Evolutionary conservation across 2,888 invertebrate species (phyloP).

Genomic region (Dolomedes plantarius): DNA sequence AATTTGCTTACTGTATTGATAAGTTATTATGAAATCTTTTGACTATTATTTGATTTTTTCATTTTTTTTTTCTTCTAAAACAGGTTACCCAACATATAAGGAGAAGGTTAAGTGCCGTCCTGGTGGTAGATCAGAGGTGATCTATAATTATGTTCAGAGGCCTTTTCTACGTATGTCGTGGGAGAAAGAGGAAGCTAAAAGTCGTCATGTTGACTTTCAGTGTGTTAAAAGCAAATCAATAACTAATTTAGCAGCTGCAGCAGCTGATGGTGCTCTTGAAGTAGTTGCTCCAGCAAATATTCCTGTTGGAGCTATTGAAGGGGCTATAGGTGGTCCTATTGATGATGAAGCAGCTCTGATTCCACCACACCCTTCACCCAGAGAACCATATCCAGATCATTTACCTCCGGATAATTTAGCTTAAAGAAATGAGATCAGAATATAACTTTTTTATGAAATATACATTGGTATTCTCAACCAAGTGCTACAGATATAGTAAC

Average conservation of each 20-base stretch:
- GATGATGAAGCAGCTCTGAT: constrained; percentile 49
- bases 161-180: constrained; percentile 99
- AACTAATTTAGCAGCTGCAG: constrained; percentile 95
- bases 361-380: constrained; percentile 65
- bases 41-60: background rate
- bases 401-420: constrained; percentile 67
- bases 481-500: constrained; percentile 2
- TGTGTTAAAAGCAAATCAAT: constrained; percentile 98
- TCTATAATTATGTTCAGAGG: constrained; percentile 99
- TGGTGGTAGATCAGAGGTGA: constrained; percentile 96
- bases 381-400: constrained; percentile 67
- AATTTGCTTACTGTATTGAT: background rate
- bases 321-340: constrained; percentile 48
- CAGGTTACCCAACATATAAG: constrained; percentile 97
- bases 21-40: background rate
- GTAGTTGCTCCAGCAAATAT: constrained; percentile 59
- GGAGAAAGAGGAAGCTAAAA: constrained; percentile 99
- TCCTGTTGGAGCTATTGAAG: constrained; percentile 43
- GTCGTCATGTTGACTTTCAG: constrained; percentile 98
- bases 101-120: constrained; percentile 97
- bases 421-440: constrained; percentile 22
- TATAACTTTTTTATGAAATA: constrained; percentile 1
- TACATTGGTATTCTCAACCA: constrained; percentile 22
- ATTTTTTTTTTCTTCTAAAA: background rate
- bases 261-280: constrained; percentile 89